Percentiles rank a stretch among this genome's conserved stretches.
These are phyloP conservation scores for Mythimna ferrago DNA, from an alignment of 2,888 invertebrate species.

Conservation along the genomic window DNA sequence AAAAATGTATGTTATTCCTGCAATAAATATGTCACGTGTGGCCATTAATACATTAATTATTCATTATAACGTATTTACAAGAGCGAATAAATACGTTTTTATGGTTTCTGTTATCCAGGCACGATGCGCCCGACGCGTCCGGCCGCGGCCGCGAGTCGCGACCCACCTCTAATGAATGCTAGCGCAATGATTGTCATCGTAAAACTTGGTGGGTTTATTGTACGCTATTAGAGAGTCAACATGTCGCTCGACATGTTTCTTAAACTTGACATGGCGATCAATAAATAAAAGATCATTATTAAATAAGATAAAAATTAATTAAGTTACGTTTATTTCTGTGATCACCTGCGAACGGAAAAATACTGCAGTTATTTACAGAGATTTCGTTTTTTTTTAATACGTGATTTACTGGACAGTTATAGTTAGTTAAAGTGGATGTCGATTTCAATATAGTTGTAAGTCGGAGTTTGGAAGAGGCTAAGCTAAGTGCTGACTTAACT, in stretches of 20 bases:
- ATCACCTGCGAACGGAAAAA: constrained; percentile 20
- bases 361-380: not conserved
- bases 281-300: constrained; percentile 55
- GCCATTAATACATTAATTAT: constrained; percentile 65
- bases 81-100: constrained; percentile 67
- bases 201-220: constrained; percentile 66
- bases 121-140: not conserved
- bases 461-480: too few relatives aligned
- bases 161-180: constrained; percentile 64
- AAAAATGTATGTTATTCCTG: constrained; percentile 39
- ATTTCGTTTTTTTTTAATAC: not conserved
- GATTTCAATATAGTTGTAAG: not conserved
- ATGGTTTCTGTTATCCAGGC: constrained; percentile 52
- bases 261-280: constrained; percentile 49
- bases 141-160: constrained; percentile 2
- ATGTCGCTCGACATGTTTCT: constrained; percentile 59
- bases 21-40: constrained; percentile 63
- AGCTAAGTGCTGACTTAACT: too few relatives aligned
- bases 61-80: constrained; percentile 66
- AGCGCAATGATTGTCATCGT: constrained; percentile 66
- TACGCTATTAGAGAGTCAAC: constrained; percentile 57
- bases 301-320: constrained; percentile 51
- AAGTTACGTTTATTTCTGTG: constrained; percentile 22
- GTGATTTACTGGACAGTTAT: constrained; percentile 7
- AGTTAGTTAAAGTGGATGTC: not conserved